Conservation (phyloP, 1,140 invertebrate species). For the Dreissena polymorpha region DNA sequence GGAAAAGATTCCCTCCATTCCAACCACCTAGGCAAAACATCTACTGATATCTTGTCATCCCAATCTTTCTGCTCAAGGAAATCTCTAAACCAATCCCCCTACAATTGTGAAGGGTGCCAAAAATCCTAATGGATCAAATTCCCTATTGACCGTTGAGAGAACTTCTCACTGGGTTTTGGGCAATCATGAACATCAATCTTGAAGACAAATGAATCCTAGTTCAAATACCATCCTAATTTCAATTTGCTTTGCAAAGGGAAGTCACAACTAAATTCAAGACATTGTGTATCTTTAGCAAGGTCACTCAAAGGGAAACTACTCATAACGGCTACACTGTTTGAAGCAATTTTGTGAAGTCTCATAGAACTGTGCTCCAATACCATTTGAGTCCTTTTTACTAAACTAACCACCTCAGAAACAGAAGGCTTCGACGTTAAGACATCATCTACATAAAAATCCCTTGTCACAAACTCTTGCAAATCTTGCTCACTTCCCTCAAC, state of each 20-base stretch:
- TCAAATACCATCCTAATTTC: slow-evolving; percentile 42
- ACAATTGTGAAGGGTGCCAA: background rate
- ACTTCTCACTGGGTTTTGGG: slow-evolving; percentile 41
- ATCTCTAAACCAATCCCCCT: background rate
- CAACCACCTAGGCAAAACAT: background rate
- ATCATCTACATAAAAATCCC: slow-evolving; percentile 46
- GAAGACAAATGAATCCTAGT: slow-evolving; percentile 45
- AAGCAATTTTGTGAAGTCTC: slow-evolving; percentile 15
- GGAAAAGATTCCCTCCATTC: slow-evolving; percentile 1
- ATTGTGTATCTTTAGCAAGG: slow-evolving; percentile 25
- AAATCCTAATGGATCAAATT: slow-evolving; percentile 26
- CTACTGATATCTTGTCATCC: slow-evolving; percentile 15
- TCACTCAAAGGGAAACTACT: slow-evolving; percentile 10
- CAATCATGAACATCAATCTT: slow-evolving; percentile 9
- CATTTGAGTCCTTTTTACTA: background rate
- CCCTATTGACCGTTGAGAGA: slow-evolving; percentile 6
- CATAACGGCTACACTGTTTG: slow-evolving; percentile 29
- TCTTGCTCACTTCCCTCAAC: no score
- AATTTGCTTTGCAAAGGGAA: slow-evolving; percentile 47
- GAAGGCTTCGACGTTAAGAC: background rate
- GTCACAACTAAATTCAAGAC: slow-evolving; percentile 32
- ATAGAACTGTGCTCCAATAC: background rate
- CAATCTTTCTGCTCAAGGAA: slow-evolving; percentile 13
- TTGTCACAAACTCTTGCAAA: no score
- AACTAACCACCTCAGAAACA: background rate